Conservation (phyloP, 2,113 vertebrate species). For the Gila orcuttii region DNA sequence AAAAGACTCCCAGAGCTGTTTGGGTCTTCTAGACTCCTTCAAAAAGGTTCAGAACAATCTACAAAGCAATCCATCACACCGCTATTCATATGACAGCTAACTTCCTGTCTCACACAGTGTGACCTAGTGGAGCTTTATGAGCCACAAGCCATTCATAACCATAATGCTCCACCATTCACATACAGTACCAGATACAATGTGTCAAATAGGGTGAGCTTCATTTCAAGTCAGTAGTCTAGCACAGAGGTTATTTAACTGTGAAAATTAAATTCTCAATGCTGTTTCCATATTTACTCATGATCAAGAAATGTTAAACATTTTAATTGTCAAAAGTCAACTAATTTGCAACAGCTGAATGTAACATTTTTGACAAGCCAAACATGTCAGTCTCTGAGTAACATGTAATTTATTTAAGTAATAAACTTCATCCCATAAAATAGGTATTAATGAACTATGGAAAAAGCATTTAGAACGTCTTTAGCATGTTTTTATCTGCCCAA, state of each 20-base stretch:
- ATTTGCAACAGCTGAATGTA: too few relatives aligned
- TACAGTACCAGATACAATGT: not conserved
- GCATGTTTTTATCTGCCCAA: too few relatives aligned
- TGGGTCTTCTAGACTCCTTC: conserved; percentile 11
- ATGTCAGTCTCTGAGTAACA: too few relatives aligned
- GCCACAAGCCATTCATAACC: conserved; percentile 19
- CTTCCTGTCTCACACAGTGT: conserved; percentile 8
- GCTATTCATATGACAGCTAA: conserved; percentile 12
- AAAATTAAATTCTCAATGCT: not conserved
- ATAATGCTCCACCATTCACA: not conserved
- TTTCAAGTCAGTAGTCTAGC: not conserved
- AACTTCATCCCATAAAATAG: too few relatives aligned
- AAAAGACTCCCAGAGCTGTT: conserved; percentile 13
- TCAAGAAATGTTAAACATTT: not conserved
- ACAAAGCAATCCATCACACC: conserved; percentile 36
- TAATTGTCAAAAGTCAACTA: too few relatives aligned
- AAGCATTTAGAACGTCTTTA: too few relatives aligned
- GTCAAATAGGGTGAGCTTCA: not conserved
- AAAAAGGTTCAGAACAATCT: conserved; percentile 1
- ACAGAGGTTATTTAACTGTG: not conserved
- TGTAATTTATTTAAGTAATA: too few relatives aligned
- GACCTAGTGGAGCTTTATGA: not conserved
- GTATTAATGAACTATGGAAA: too few relatives aligned
- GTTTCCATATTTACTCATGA: not conserved
- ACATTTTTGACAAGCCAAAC: too few relatives aligned